Evolutionary conservation across 2,113 vertebrate species (phyloP).

Genomic region (Artemisiospiza belli): DNA sequence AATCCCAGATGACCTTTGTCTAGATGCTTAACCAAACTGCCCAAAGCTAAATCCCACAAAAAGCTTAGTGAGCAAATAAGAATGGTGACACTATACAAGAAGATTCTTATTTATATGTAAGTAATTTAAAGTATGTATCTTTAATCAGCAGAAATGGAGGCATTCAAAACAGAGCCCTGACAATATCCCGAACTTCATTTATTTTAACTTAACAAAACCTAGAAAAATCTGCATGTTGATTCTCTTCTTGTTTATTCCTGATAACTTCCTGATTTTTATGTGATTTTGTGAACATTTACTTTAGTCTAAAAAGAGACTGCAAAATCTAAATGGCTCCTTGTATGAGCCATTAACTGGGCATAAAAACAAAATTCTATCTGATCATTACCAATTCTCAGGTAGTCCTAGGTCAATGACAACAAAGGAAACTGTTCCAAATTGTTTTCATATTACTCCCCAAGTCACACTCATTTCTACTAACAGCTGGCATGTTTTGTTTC

Average conservation of each 20-base stretch:
- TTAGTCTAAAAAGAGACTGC: not conserved
- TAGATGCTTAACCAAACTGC: not conserved
- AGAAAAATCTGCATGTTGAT: not conserved
- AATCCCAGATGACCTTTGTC: not conserved
- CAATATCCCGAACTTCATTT: not conserved
- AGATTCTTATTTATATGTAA: not conserved
- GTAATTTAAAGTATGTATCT: not conserved
- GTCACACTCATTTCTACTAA: not conserved
- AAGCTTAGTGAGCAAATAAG: not conserved
- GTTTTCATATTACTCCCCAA: not conserved
- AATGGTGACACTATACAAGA: not conserved
- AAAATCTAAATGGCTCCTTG: not conserved
- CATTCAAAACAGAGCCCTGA: not conserved
- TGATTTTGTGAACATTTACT: not conserved
- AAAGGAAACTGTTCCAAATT: not conserved
- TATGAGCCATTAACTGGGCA: not conserved
- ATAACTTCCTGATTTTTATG: not conserved
- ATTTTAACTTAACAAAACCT: not conserved
- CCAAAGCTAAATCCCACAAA: not conserved
- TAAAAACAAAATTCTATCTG: not conserved
- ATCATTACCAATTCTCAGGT: not conserved
- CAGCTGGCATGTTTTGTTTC: not conserved
- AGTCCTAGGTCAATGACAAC: not conserved
- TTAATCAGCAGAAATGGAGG: not conserved
- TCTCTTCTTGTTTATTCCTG: not conserved